Percentiles rank a stretch among this genome's conserved stretches.
phyloP scores from a whole-genome alignment of 2,888 invertebrate species.

The Patella ulyssiponensis region DNA sequence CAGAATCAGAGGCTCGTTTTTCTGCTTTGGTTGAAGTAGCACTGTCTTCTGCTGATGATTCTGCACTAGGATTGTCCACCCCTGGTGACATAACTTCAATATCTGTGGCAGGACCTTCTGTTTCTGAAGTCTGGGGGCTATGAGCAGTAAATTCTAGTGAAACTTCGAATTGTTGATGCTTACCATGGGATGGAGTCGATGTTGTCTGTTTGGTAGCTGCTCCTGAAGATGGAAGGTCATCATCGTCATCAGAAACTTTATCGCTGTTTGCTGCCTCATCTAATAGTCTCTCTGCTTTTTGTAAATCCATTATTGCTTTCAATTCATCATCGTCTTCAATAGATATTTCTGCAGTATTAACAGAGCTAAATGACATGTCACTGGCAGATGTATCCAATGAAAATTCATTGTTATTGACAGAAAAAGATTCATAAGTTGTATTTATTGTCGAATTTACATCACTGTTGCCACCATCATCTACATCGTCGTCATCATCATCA shows the following conservation, averaged over 20 bases:
- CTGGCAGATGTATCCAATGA: neutral
- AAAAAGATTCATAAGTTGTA: slow-evolving; percentile 38
- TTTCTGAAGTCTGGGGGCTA: neutral
- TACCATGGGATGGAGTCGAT: neutral
- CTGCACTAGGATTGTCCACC: neutral
- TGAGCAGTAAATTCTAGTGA: neutral
- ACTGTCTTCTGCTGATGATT: slow-evolving; percentile 3
- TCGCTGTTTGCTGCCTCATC: slow-evolving; percentile 8
- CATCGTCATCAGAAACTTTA: slow-evolving; percentile 22
- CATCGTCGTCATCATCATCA: slow-evolving; percentile 45
- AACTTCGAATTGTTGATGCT: neutral
- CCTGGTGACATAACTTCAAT: neutral
- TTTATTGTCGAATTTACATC: neutral
- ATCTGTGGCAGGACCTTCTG: neutral
- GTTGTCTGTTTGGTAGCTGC: slow-evolving; percentile 36
- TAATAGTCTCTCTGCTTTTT: slow-evolving; percentile 14
- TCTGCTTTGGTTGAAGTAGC: neutral
- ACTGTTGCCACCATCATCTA: slow-evolving; percentile 34
- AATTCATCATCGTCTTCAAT: slow-evolving; percentile 18
- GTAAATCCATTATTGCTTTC: slow-evolving; percentile 12
- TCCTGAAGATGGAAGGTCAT: slow-evolving; percentile 28
- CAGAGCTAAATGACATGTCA: neutral
- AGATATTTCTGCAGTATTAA: neutral
- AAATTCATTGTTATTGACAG: slow-evolving; percentile 20
- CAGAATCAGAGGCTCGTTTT: neutral